phyloP scores from a whole-genome alignment of 2,888 invertebrate species.

The Heliconius hortense region DNA sequence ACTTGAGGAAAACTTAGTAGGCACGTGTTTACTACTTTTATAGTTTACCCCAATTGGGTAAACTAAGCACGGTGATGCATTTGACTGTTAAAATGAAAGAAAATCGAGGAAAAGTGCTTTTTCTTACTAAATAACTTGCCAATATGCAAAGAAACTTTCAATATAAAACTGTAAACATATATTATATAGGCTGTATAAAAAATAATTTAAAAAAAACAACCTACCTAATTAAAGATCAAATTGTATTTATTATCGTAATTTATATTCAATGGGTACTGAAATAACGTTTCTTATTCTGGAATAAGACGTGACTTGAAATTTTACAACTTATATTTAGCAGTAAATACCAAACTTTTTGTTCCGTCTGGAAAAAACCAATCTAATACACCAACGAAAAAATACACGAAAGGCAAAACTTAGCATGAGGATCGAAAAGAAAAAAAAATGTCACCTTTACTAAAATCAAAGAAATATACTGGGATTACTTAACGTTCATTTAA shows the following conservation, averaged over 20 bases:
- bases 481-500: not conserved
- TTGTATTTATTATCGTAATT: slow-evolving; percentile 17
- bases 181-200: not conserved
- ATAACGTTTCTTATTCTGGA: slow-evolving; percentile 30
- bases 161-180: not conserved
- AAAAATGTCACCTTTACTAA: not conserved
- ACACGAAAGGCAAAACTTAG: not conserved
- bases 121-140: too few relatives aligned
- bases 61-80: too few relatives aligned
- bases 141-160: not conserved
- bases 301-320: slow-evolving; percentile 31
- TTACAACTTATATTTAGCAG: slow-evolving; percentile 15
- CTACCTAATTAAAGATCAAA: not conserved
- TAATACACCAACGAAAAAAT: not conserved
- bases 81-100: too few relatives aligned
- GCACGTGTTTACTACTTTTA: too few relatives aligned
- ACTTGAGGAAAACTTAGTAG: too few relatives aligned
- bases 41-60: too few relatives aligned
- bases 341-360: slow-evolving; percentile 11
- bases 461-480: not conserved
- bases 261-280: slow-evolving; percentile 7
- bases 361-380: slow-evolving; percentile 1
- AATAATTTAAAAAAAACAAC: not conserved
- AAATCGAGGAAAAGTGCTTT: too few relatives aligned
- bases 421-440: not conserved